Base-by-base conservation (phyloP, 2,888 invertebrate species). In the Salticus scenicus region DNA sequence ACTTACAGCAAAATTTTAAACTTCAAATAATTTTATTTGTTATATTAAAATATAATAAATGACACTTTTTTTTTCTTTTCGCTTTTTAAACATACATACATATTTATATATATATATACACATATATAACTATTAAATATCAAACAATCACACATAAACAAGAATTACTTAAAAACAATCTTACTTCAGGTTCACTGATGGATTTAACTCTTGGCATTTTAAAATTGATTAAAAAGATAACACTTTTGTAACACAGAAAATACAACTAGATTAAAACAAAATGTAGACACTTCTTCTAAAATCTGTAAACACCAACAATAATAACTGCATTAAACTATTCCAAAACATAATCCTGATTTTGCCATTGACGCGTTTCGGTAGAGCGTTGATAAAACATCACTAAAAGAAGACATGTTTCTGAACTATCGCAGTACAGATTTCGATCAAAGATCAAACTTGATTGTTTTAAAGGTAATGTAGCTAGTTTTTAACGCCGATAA, bases 141-240 rank as follows among this genome's bases (percentile, higher is more conserved):
- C n/a, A n/a, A n/a, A n/a, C n/a, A n/a, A n/a, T n/a, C n/a, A 37
- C 37, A 4, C 7, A 37, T 37, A 10, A 37, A 37, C 37, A 37
- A 4, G 37, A 37, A 4, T 7, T 37, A 37, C 10, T 37, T n/a
- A 73, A 20, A 69, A 67, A 47, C 20, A 47, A 64, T 30, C 51
- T 63, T 70, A 81, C 81, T 51, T 81, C 74, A 63, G 81, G 81
- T 69, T 75, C 70, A 28, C 81, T 81, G 20, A 57, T 63, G 31
- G 81, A 67, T 41, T 81, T 87, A 17, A 37, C 63, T 74, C 80
- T 17, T n/a, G 80, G 24, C 80, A 80, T 80, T 4, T 27, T 24
- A 1, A 47, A 14, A 17, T 47, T 47, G 7, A 10, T 17, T 12
- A 57, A 57, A 20, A 17, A 57, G 24, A 24, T n/a, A n/a, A 37